A percentile compares a stretch with the other conserved stretches of the same genome.
phyloP scores from a whole-genome alignment of 30 jellyfish, hydroid and myxozoan genomes.

The Turritopsis dohrnii region DNA sequence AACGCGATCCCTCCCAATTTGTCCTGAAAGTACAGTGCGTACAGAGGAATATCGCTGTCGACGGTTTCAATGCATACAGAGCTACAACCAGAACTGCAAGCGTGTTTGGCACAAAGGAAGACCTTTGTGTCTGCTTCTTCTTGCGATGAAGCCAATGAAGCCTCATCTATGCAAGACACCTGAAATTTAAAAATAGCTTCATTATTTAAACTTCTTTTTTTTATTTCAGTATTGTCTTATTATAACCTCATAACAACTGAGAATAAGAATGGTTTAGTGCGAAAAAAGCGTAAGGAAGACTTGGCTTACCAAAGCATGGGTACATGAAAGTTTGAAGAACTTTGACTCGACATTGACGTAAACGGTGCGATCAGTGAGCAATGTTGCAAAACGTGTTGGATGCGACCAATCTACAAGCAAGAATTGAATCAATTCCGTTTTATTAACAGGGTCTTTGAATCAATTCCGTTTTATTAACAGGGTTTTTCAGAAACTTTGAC shows the following conservation, averaged over 20 bases:
- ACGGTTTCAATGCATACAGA: background rate
- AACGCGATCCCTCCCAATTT: too few relatives aligned
- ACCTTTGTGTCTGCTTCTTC: background rate
- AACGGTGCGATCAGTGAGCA: slow-evolving; percentile 3
- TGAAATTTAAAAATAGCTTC: background rate
- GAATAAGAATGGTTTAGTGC: too few relatives aligned
- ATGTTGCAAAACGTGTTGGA: background rate
- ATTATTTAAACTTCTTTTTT: too few relatives aligned
- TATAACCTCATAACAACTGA: too few relatives aligned
- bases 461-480: too few relatives aligned
- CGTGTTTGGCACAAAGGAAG: background rate
- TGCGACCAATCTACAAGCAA: slow-evolving; percentile 33
- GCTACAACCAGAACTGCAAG: background rate
- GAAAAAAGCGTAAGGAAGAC: background rate
- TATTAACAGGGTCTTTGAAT: too few relatives aligned
- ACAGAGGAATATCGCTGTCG: background rate
- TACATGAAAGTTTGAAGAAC: background rate
- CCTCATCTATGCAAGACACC: background rate
- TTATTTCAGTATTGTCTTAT: background rate
- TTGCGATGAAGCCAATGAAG: background rate
- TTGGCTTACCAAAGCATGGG: background rate
- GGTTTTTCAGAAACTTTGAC: slow-evolving; percentile 14
- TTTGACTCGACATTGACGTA: slow-evolving; percentile 25
- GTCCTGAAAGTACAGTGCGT: background rate
- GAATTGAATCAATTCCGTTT: slow-evolving; percentile 20